Base-by-base conservation (phyloP, 2,888 invertebrate species). In the Chrysodeixis includens region DNA sequence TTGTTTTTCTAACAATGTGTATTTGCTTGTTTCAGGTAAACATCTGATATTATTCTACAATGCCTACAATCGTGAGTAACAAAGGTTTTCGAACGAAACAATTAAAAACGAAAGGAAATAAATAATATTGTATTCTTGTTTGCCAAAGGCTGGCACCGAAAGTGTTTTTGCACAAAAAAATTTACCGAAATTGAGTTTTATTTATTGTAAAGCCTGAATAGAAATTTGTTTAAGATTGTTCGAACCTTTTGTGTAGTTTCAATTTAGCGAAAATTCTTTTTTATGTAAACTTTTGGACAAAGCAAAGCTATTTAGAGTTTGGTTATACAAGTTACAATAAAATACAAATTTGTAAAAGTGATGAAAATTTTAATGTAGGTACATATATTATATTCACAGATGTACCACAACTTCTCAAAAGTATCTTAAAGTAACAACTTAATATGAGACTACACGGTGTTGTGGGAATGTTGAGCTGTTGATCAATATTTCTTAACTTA, bases 1-100 rank as follows among this genome's bases (percentile, higher is more conserved):
- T 26, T 53, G 20, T 58, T 53, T 60, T 69, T 66, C n/a, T 74
- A 18, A 76, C 35, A 12, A 49, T 60, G 52, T 62, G 10, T 61
- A 53, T 7, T 71, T 63, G 6, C 68, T 80, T 81, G 79, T 80
- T 80, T 18, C 82, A 77, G 83, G 75, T 78, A 82, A 83, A 69
- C 67, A 75, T 62, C 62, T 40, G n/a, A 49, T 64, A 54, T 69
- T 72, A 65, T 71, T 65, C 53, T 8, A 49, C 54, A 57, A 60
- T 58, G 14, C 30, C 46, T 18, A 55, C 58, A 53, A 73, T 73
- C 55, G 77, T 75, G 61, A 76, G 76, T 68, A 71, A 72, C 53
- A 53, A 57, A 63, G 51, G 66, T 35, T 55, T 20, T 10, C 26
- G 10, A 8, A 40, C 49, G 1, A 12, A 56, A 35, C 14, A 46